Evolutionary conservation across 2,888 invertebrate species (phyloP).

Genomic region (Nasonia oneida): DNA sequence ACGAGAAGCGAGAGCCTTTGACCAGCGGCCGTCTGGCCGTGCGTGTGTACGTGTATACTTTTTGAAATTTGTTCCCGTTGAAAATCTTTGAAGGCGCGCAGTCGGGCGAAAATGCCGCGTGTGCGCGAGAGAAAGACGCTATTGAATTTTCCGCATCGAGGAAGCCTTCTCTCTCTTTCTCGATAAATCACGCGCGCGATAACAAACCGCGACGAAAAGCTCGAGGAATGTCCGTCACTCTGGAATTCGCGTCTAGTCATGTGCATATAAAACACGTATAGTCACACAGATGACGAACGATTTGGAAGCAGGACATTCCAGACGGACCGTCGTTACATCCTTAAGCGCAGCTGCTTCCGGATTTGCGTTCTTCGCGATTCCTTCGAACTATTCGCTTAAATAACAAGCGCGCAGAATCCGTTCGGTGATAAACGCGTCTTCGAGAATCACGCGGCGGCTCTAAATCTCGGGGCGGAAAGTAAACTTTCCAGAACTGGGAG

Average conservation of each 20-base stretch:
- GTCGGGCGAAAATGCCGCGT: neutral
- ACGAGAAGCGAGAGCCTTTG: neutral
- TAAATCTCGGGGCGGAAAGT: neutral
- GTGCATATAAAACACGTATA: neutral
- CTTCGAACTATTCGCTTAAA: no score
- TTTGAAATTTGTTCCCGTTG: neutral
- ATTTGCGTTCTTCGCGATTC: neutral
- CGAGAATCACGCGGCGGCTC: neutral
- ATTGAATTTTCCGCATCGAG: neutral
- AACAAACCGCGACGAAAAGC: neutral
- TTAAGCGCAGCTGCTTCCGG: neutral
- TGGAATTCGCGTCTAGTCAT: conserved; percentile 27
- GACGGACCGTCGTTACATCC: neutral
- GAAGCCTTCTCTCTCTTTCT: neutral
- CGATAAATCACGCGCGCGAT: neutral
- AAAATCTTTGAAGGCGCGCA: neutral
- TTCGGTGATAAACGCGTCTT: no score
- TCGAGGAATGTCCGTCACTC: neutral
- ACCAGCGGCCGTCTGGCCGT: neutral
- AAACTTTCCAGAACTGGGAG: no score
- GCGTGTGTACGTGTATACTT: neutral
- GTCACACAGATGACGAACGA: conserved; percentile 10
- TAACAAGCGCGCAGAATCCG: no score
- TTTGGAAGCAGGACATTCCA: conserved; percentile 16
- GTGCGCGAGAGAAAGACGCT: neutral